Percentiles rank a stretch among this genome's conserved stretches.
phyloP scores from a whole-genome alignment of 2,797 vertebrate species.

The Notoglanidium macrostoma region DNA sequence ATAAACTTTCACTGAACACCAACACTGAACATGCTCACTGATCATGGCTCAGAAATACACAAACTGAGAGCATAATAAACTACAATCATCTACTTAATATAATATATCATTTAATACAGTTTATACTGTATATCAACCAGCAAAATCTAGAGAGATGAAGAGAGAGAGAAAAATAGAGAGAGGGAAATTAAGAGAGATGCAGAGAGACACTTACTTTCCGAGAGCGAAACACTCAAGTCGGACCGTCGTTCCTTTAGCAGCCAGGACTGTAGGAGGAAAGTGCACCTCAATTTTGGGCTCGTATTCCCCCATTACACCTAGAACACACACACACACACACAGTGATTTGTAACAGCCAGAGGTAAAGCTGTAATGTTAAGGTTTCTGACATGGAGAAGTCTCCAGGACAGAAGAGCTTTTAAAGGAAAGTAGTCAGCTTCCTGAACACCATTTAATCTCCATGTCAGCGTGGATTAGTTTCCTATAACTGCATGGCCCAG shows the following conservation, averaged over 20 bases:
- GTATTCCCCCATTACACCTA: constrained; percentile 97
- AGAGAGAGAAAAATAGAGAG: constrained; percentile 4
- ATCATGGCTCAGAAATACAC: not conserved
- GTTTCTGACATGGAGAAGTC: too few species aligned
- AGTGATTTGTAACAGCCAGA: not conserved
- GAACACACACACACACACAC: constrained; percentile 64
- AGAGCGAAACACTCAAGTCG: constrained; percentile 95
- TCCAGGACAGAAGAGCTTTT: too few species aligned
- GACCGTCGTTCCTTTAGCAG: constrained; percentile 89
- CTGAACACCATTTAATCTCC: too few species aligned
- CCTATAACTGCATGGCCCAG: too few species aligned
- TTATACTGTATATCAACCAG: not conserved
- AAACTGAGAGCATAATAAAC: not conserved
- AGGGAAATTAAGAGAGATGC: not conserved
- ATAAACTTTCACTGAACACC: not conserved
- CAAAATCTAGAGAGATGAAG: not conserved
- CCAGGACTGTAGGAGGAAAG: constrained; percentile 87
- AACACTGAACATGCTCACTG: not conserved
- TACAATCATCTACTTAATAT: not conserved
- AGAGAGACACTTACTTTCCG: constrained; percentile 86
- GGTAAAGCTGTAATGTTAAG: too few species aligned
- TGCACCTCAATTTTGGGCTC: constrained; percentile 99
- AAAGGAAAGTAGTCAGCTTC: too few species aligned
- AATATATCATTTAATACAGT: too few species aligned
- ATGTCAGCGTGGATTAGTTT: too few species aligned